Evolutionary conservation across 2,113 vertebrate genomes (phyloP).

Genomic region (Spea multiplicata): DNA sequence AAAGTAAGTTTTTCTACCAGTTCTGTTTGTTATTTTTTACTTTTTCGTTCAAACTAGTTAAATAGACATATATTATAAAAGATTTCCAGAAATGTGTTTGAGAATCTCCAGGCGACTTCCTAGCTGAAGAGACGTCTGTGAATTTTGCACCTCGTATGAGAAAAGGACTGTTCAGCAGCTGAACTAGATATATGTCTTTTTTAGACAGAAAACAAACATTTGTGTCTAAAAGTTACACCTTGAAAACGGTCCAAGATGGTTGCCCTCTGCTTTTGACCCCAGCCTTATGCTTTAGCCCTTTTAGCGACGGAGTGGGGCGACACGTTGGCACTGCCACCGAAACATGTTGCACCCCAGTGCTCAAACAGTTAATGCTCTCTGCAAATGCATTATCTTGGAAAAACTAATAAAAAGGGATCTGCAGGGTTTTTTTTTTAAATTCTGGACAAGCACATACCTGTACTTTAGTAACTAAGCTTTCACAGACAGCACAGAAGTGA

Average conservation of each 20-base stretch:
- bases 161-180: constrained; percentile 52
- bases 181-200: constrained; percentile 46
- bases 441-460: not conserved
- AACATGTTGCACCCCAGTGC: too few species aligned
- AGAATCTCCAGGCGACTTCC: constrained; percentile 52
- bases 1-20: constrained; percentile 30
- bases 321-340: too few species aligned
- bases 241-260: not conserved
- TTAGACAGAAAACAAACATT: constrained; percentile 61
- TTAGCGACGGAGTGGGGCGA: too few species aligned
- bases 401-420: not conserved
- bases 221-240: constrained; percentile 43
- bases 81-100: constrained; percentile 45
- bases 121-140: constrained; percentile 51
- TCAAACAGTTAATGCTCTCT: too few species aligned
- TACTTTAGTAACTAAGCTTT: not conserved
- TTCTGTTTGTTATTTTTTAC: constrained; percentile 51
- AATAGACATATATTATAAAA: constrained; percentile 47
- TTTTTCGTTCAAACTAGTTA: constrained; percentile 49
- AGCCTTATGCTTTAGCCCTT: not conserved
- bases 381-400: not conserved
- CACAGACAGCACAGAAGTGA: constrained; percentile 3
- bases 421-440: not conserved
- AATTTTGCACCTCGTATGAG: constrained; percentile 53
- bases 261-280: not conserved